Evolutionary conservation across 2,797 vertebrate genomes (phyloP), one percentile per base, ranked within the genome.

Genomic region (Eulemur mongoz): DNA sequence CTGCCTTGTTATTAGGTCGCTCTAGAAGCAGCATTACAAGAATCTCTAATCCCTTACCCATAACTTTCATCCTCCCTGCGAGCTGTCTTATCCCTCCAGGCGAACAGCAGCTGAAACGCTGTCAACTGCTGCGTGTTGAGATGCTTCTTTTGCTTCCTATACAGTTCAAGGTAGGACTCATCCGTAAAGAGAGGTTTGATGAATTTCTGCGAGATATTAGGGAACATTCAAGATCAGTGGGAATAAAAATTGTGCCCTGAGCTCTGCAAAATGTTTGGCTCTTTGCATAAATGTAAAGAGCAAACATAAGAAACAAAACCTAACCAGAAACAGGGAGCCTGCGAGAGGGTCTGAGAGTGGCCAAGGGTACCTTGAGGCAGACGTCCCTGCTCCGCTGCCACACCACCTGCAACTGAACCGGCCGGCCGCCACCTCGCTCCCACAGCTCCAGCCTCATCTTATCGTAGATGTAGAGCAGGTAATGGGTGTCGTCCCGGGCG

Each of bases 41-140:
- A 38, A 0, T 7, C 32, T 38, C 27, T 2, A 3, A 52, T 1
- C 57, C 81, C 97, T 94, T 98, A 99, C 99, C 99, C 99, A 0
- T 99, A 99, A 97, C 99, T 99, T 98, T 99, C 99, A 3, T 99
- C 99, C 95, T 99, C 99, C 94, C 99, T 98, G 25, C 99, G 99
- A 0, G 99, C 99, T 57, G 99, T 98, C 97, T 99, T 99, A 98
- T 99, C 99, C 98, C 99, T 99, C 99, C 99, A 99, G 52, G 99
- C 98, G 63, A 99, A 99, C 35, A 99, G 98, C 90, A 99, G 98
- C 97, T 99, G 99, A 92, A 99, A 99, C 84, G 99, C 99, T 1
- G 99, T 96, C 75, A 99, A 98, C 98, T 99, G 99, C 98, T 99
- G 99, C 0, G 99, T 99, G 98, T 99, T 99, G 72, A 99, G 99